Conservation (phyloP, 2,113 vertebrate species). For the human (Homo sapiens) region DNA sequence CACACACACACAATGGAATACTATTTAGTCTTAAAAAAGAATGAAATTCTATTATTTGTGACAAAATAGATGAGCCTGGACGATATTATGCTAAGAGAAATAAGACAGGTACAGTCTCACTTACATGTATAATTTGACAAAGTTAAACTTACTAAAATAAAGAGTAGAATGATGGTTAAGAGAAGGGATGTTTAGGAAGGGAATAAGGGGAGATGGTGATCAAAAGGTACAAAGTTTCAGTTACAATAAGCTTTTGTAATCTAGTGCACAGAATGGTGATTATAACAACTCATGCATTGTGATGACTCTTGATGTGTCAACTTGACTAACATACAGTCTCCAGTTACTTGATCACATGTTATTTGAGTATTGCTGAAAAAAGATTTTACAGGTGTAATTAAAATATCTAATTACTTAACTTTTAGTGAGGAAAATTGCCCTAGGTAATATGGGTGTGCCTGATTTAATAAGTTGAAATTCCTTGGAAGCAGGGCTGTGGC, state of each 20-base stretch:
- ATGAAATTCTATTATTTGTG: neutral
- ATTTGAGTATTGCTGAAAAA: neutral
- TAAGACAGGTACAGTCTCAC: neutral
- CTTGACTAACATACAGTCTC: neutral
- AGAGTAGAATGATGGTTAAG: neutral
- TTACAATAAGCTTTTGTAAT: neutral
- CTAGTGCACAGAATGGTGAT: accelerated
- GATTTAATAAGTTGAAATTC: neutral
- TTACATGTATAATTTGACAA: neutral
- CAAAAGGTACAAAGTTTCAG: neutral
- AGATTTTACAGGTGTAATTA: neutral
- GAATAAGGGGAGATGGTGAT: neutral
- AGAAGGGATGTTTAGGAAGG: neutral
- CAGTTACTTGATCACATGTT: neutral
- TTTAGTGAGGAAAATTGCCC: neutral
- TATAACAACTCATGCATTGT: neutral
- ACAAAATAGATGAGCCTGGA: neutral
- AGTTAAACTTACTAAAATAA: neutral
- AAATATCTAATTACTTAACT: neutral
- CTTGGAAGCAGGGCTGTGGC: neutral
- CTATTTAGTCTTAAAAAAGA: neutral
- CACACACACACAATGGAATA: neutral
- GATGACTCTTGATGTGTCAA: neutral
- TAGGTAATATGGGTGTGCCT: neutral
- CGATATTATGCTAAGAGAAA: neutral